A percentile compares a stretch with the other conserved stretches of the same genome.
Conservation (phyloP, 2,113 vertebrate species). For the Saiga tatarica region DNA sequence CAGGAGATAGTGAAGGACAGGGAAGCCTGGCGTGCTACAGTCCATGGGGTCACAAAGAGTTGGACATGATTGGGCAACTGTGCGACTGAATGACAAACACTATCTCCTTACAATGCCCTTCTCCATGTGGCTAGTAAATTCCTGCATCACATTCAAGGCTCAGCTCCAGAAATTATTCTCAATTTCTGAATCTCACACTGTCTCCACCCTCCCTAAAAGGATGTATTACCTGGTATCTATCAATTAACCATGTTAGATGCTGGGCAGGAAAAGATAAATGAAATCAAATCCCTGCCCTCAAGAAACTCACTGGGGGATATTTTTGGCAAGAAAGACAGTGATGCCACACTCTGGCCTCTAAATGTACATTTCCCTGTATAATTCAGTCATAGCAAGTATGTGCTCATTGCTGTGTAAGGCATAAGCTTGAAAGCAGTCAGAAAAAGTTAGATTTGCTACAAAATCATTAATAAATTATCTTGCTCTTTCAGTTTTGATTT, state of each 20-base stretch:
- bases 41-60: neutral
- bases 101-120: neutral
- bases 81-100: neutral
- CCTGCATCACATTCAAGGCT: neutral
- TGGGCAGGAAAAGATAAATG: neutral
- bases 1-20: neutral
- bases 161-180: neutral
- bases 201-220: neutral
- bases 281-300: neutral
- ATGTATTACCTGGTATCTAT: neutral
- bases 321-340: neutral
- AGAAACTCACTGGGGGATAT: neutral
- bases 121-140: neutral
- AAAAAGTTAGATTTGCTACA: neutral
- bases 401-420: neutral
- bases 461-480: neutral
- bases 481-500: conserved; percentile 24
- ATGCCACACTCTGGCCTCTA: neutral
- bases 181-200: neutral
- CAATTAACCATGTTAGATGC: neutral
- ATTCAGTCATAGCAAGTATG: neutral
- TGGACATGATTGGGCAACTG: neutral
- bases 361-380: neutral
- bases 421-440: neutral
- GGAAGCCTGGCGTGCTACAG: neutral